Evolutionary conservation across 2,888 invertebrate genomes (phyloP).

Genomic region (Tridacna crocea): DNA sequence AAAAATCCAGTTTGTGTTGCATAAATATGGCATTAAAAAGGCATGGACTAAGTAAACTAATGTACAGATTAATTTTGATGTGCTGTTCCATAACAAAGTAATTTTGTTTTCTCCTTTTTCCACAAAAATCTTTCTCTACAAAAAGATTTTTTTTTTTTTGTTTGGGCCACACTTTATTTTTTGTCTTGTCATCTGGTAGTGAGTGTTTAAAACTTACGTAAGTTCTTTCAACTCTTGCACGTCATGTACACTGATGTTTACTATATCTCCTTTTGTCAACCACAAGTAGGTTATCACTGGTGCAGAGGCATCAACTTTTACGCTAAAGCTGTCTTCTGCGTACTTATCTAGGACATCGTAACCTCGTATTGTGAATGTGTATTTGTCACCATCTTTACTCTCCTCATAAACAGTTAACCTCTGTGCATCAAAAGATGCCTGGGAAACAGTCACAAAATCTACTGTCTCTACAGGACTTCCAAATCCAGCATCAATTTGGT

Average conservation of each 20-base stretch:
- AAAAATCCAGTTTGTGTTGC: too few relatives aligned
- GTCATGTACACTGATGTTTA: slow-evolving; percentile 64
- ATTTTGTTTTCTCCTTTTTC: too few relatives aligned
- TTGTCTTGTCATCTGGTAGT: background rate
- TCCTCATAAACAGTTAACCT: slow-evolving; percentile 24
- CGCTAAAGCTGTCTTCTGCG: slow-evolving; percentile 53
- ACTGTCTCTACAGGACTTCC: background rate
- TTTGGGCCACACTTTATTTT: background rate
- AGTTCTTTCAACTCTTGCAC: slow-evolving; percentile 55
- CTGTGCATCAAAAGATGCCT: slow-evolving; percentile 35
- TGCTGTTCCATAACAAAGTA: too few relatives aligned
- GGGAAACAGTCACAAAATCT: slow-evolving; percentile 27
- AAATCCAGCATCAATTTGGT: slow-evolving; percentile 24
- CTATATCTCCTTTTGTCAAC: slow-evolving; percentile 60
- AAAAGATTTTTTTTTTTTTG: too few relatives aligned
- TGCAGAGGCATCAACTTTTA: slow-evolving; percentile 53
- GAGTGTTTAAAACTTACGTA: slow-evolving; percentile 52
- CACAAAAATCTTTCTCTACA: too few relatives aligned
- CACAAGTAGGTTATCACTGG: slow-evolving; percentile 61
- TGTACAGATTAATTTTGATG: too few relatives aligned
- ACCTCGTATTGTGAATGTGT: slow-evolving; percentile 50
- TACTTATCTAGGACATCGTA: slow-evolving; percentile 51
- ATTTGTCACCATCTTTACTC: slow-evolving; percentile 52
- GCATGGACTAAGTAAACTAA: too few relatives aligned
- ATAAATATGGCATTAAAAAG: too few relatives aligned